Evolutionary conservation across 2,888 invertebrate genomes (phyloP), one percentile per base, ranked within the genome.

Genomic region (Sialis lutaria): DNA sequence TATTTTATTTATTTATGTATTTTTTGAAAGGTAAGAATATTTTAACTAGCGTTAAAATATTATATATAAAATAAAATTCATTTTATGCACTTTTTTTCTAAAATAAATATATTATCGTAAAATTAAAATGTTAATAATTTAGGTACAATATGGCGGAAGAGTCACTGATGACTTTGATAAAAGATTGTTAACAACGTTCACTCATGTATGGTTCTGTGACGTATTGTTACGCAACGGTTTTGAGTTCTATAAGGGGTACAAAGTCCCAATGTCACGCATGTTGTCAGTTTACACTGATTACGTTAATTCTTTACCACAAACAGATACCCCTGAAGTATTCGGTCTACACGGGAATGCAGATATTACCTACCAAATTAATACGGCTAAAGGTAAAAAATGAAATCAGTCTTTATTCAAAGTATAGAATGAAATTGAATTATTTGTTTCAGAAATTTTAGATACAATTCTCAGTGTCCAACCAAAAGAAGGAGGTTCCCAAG

Each of bases 101-200:
- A 22, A 22, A 22, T 22, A 22, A 22, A 22, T 22, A 22, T 4
- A 22, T 22, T 22, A 22, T 22, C 4, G 22, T 22, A 2, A 2
- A 22, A 22, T 2, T 22, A 22, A 22, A 22, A 22, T 22, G 22
- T 22, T 22, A 22, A 22, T 22, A 22, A 22, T 22, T 22, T 22
- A 64, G 62, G 74, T 79, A 6, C 76, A 77, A 58, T 79, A 79
- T 54, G 90, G 90, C 9, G 95, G 95, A 4, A 72, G 95, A 54
- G 95, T 96, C 0, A 96, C 96, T 0, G 96, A 96, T 59, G 95
- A 96, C 63, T 96, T 92, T 60, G 96, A 96, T 66, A 95, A 95
- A 64, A 75, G 93, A 33, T 70, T 96, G 22, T 67, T 96, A 39
- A 90, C 85, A 30, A 93, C 95, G 0, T 96, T 95, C 60, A 90